Evolutionary conservation across 2,113 vertebrate species (phyloP), one percentile per base, ranked within the genome.

Genomic region (Poicephalus gulielmi): DNA sequence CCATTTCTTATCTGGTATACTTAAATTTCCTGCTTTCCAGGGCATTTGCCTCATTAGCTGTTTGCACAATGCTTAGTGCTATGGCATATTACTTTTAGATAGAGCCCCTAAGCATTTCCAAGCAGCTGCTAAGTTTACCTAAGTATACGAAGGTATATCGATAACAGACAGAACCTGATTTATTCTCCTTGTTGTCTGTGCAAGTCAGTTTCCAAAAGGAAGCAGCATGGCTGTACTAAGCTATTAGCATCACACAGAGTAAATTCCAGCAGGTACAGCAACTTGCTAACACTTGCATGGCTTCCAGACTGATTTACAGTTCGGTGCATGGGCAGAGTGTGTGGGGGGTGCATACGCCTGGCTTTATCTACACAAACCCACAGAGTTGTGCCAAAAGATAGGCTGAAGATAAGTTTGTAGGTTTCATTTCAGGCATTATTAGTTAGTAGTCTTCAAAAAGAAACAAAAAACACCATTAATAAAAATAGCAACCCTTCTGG

Each of bases 121-220:
- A 87, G 76, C 41, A 95, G 74, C 86, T 86, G 44, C 47, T 79
- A 43, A 44, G 46, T 92, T 95, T 93, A 78, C 83, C 66, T 68
- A 71, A 76, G 74, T 43, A 84, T 88, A 83, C 30, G 39, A 35
- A 55, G 16, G n/a, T 66, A 44, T 35, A 50, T 9, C 1, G 3
- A 39, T 47, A 79, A 55, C 24, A 88, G 37, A 83, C 22, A 88
- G 50, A 82, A 89, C 11, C 7, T 39, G 35, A 86, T 86, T 94
- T 92, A 59, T 86, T 82, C 52, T 83, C n/a, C 33, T 84, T 75
- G 43, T 33, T 89, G 20, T 67, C 55, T 55, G 6, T 44, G 80
- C 39, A 83, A 92, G 46, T 19, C 43, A 25, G 46, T 46, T 88
- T 94, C 83, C 43, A 86, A 83, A 92, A 31, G 33, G 50, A 90